Evolutionary conservation across 2,797 vertebrate genomes (phyloP).

Genomic region (Acanthornis magna): DNA sequence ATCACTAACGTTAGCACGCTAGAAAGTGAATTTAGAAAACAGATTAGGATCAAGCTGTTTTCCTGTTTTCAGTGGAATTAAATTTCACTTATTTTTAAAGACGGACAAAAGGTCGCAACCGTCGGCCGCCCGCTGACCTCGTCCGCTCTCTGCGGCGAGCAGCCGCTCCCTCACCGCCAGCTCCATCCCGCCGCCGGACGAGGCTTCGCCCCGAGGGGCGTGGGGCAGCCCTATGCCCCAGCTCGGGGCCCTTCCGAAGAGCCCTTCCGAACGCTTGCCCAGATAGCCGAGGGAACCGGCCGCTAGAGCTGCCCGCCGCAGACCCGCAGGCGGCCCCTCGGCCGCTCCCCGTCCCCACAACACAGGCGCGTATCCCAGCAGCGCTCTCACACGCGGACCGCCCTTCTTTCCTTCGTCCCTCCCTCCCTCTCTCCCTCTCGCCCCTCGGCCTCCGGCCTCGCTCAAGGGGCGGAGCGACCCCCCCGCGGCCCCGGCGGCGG

Average conservation of each 20-base stretch:
- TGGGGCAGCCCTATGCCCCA: not conserved
- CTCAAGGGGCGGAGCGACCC: not conserved
- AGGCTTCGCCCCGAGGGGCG: not conserved
- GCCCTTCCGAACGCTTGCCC: not conserved
- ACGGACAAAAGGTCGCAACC: not conserved
- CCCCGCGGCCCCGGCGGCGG: no score
- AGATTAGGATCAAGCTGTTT: not conserved
- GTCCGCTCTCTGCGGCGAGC: not conserved
- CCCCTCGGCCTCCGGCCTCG: not conserved
- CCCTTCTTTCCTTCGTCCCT: not conserved
- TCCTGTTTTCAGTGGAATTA: fast-evolving
- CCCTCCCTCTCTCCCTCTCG: not conserved
- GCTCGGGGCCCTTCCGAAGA: no score
- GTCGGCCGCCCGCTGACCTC: not conserved
- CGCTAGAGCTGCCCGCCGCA: no score
- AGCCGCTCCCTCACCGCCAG: not conserved
- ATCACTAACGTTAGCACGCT: not conserved
- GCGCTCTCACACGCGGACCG: fast-evolving
- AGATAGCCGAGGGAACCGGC: not conserved
- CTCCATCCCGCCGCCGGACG: not conserved
- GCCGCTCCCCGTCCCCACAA: not conserved
- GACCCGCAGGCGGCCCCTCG: no score
- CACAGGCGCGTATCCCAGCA: not conserved
- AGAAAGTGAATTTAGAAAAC: not conserved
- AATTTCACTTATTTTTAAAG: not conserved